A percentile compares a stretch with the other conserved stretches of the same genome.
Conservation (phyloP, 2,113 vertebrate genomes). For the Balaeniceps rex region DNA sequence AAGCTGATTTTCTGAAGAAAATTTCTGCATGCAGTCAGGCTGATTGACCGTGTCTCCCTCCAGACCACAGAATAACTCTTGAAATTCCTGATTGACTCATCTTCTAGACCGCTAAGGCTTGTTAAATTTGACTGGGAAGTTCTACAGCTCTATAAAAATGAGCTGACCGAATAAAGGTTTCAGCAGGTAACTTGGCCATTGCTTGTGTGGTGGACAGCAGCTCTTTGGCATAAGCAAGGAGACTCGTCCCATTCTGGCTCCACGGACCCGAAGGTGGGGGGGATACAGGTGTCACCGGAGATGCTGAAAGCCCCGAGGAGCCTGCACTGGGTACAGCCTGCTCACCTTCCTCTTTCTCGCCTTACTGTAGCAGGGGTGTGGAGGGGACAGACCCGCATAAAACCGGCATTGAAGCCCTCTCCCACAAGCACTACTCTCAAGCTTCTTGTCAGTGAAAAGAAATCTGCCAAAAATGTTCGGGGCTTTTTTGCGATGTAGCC, state of each 20-base stretch:
- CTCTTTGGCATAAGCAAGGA: neutral
- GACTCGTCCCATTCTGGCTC: neutral
- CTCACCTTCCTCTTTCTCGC: neutral
- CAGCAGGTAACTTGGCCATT: fast-evolving
- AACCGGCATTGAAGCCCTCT: neutral
- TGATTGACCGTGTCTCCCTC: neutral
- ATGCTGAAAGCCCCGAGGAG: neutral
- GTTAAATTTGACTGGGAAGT: neutral
- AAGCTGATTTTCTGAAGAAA: neutral
- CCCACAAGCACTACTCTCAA: neutral
- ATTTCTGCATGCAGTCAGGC: neutral
- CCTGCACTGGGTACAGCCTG: neutral
- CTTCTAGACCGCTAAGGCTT: neutral
- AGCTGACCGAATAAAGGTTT: neutral
- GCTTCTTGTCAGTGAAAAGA: neutral
- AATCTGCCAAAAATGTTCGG: too few species aligned
- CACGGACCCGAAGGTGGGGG: neutral
- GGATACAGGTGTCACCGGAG: too few species aligned
- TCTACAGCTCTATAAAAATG: neutral
- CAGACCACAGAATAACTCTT: neutral
- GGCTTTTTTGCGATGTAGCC: neutral
- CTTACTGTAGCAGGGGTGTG: neutral
- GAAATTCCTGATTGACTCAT: neutral
- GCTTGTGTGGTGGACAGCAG: neutral
- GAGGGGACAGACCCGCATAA: fast-evolving